Conservation (phyloP, 2,888 invertebrate genomes). For the Pyrocoelia pectoralis region DNA sequence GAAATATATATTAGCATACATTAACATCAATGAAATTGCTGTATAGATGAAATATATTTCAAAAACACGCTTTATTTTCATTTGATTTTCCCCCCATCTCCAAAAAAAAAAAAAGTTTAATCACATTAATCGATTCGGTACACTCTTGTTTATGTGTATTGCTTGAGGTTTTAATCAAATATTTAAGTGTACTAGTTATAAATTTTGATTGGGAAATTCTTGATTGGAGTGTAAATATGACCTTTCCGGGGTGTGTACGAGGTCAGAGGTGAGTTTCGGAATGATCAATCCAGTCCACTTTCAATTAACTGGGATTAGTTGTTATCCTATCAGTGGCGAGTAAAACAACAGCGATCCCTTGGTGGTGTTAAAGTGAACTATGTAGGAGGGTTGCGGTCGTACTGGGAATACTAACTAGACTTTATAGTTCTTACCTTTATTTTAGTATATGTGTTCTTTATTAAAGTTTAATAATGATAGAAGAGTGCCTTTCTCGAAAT, state of each 20-base stretch:
- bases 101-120: neutral
- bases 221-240: constrained; percentile 36
- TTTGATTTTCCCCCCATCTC: neutral
- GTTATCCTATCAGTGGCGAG: constrained; percentile 57
- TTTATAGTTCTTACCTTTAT: constrained; percentile 29
- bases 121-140: constrained; percentile 22
- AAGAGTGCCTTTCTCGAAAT: constrained; percentile 16
- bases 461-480: constrained; percentile 30
- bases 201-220: constrained; percentile 18
- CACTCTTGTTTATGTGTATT: too few species aligned
- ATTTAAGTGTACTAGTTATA: constrained; percentile 13
- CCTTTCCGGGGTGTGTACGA: constrained; percentile 32
- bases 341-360: constrained; percentile 50
- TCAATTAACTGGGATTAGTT: constrained; percentile 59
- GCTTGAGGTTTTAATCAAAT: too few species aligned
- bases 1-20: neutral
- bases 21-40: neutral
- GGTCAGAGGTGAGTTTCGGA: constrained; percentile 48
- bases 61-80: constrained; percentile 1
- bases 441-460: constrained; percentile 31
- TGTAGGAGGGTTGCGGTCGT: constrained; percentile 39
- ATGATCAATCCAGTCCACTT: constrained; percentile 58
- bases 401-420: constrained; percentile 45
- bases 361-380: constrained; percentile 50
- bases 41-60: neutral